Conservation (phyloP, 2,797 vertebrate species). For the Mus caroli region DNA sequence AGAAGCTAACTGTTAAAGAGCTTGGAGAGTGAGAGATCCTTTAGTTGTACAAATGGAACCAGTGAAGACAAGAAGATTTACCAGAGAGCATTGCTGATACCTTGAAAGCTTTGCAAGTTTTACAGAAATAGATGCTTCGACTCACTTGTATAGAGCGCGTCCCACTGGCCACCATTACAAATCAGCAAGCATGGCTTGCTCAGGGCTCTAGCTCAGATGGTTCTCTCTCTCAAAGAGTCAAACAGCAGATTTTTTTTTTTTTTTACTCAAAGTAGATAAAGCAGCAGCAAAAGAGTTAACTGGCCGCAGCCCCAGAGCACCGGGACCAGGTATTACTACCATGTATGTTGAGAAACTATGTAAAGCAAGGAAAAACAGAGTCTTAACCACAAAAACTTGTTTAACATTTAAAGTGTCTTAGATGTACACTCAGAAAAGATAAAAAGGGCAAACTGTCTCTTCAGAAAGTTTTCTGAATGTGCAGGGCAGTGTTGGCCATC, state of each 20-base stretch:
- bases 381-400: neutral
- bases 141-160: neutral
- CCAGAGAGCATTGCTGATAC: neutral
- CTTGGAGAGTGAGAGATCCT: neutral
- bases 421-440: neutral
- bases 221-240: slow-evolving; percentile 33
- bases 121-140: neutral
- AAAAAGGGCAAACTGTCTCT: neutral
- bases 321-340: neutral
- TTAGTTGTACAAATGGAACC: slow-evolving; percentile 21
- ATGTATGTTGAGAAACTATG: neutral
- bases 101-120: neutral
- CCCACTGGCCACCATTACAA: neutral
- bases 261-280: slow-evolving; percentile 44
- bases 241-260: neutral
- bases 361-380: neutral
- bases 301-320: neutral
- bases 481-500: neutral
- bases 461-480: neutral
- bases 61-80: neutral
- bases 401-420: slow-evolving; percentile 49
- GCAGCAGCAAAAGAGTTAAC: neutral
- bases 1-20: slow-evolving; percentile 22
- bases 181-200: neutral
- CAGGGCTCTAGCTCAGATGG: slow-evolving; percentile 44